Conservation (phyloP, 2,113 vertebrate species). For the Chrysemys picta region DNA sequence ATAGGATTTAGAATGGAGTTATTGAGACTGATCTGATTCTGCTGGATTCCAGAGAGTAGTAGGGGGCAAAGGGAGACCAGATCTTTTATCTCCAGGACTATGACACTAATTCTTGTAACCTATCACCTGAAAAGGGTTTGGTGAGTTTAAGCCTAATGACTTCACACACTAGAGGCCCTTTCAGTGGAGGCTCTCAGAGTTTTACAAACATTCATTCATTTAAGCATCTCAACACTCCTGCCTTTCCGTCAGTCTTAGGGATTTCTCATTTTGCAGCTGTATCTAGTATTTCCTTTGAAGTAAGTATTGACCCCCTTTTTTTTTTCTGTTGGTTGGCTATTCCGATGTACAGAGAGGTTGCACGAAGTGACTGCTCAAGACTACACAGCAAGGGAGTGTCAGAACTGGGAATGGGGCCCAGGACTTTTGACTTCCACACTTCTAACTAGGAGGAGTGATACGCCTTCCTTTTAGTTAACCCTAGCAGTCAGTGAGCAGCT, state of each 20-base stretch:
- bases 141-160: not conserved
- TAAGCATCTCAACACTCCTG: not conserved
- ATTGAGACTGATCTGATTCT: not conserved
- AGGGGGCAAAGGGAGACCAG: not conserved
- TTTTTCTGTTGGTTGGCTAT: not conserved
- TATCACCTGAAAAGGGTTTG: not conserved
- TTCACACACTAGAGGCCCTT: not conserved
- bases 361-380: not conserved
- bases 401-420: not conserved
- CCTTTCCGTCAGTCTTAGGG: not conserved
- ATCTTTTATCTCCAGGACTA: not conserved
- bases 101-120: not conserved
- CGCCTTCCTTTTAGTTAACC: not conserved
- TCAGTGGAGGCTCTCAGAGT: not conserved
- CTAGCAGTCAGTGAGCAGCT: not conserved
- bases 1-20: not conserved
- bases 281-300: not conserved
- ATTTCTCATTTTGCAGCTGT: conserved; percentile 6
- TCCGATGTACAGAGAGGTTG: conserved; percentile 1
- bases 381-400: not conserved
- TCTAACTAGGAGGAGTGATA: not conserved
- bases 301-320: conserved; percentile 6
- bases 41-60: not conserved
- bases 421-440: not conserved
- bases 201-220: conserved; percentile 48